phyloP scores from a whole-genome alignment of 2,888 invertebrate species.

The Suillia variegata region DNA sequence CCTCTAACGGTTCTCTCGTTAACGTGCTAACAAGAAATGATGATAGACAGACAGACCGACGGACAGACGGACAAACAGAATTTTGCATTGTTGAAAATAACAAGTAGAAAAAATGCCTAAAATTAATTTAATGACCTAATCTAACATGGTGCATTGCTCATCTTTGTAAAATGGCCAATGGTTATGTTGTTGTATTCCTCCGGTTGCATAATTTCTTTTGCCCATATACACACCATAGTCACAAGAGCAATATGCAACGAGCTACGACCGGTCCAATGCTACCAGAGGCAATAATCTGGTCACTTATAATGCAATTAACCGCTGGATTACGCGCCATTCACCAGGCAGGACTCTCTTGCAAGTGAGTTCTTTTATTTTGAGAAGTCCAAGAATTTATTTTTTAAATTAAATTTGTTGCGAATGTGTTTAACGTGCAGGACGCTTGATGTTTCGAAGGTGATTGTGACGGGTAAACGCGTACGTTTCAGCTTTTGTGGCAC shows the following conservation, averaged over 20 bases:
- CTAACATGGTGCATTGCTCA: neutral
- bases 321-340: slow-evolving; percentile 92
- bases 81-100: no score
- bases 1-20: no score
- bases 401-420: neutral
- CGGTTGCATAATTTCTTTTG: no score
- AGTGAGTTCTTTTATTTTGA: slow-evolving; percentile 54
- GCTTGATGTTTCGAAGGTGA: slow-evolving; percentile 91
- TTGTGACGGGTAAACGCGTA: slow-evolving; percentile 78
- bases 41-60: no score
- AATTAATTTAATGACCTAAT: neutral
- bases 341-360: slow-evolving; percentile 69
- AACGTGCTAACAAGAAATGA: no score
- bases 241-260: slow-evolving; percentile 61
- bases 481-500: slow-evolving; percentile 82
- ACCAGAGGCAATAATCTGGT: slow-evolving; percentile 93
- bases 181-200: no score
- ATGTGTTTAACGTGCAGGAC: slow-evolving; percentile 64
- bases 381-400: neutral
- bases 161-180: no score
- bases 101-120: slow-evolving; percentile 3
- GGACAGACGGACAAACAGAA: no score
- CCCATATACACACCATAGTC: no score
- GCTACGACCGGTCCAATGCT: slow-evolving; percentile 74
- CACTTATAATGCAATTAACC: slow-evolving; percentile 92